Conservation (phyloP, 2,113 vertebrate genomes). For the Calidris pugnax region DNA sequence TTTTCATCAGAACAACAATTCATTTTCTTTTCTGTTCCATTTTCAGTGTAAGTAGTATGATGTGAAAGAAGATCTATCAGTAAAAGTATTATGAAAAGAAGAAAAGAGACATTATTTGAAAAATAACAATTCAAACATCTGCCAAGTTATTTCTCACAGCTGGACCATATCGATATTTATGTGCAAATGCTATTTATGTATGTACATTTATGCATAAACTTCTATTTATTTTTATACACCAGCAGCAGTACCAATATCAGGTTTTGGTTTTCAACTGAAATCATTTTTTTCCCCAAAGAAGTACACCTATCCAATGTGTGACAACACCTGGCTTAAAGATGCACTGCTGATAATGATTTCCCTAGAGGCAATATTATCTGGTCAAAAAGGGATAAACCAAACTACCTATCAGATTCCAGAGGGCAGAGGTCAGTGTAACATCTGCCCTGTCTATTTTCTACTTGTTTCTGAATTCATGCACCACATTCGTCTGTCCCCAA, state of each 20-base stretch:
- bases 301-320: not conserved
- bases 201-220: not conserved
- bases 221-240: not conserved
- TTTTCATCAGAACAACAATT: not conserved
- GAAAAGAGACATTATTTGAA: not conserved
- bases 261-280: not conserved
- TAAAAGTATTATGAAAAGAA: not conserved
- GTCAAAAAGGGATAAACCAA: not conserved
- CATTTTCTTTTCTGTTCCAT: not conserved
- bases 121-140: not conserved
- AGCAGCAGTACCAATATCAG: not conserved
- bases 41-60: not conserved
- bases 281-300: not conserved
- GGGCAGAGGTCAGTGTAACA: not conserved
- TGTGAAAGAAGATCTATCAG: not conserved
- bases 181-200: not conserved
- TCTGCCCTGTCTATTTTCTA: not conserved
- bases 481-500: not conserved
- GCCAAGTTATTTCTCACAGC: not conserved
- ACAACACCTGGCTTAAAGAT: not conserved
- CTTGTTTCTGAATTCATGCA: not conserved
- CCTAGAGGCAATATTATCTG: not conserved
- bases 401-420: not conserved
- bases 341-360: not conserved
- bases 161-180: not conserved